Evolutionary conservation across 2,113 vertebrate genomes (phyloP).

Genomic region (Tachysurus vachellii): DNA sequence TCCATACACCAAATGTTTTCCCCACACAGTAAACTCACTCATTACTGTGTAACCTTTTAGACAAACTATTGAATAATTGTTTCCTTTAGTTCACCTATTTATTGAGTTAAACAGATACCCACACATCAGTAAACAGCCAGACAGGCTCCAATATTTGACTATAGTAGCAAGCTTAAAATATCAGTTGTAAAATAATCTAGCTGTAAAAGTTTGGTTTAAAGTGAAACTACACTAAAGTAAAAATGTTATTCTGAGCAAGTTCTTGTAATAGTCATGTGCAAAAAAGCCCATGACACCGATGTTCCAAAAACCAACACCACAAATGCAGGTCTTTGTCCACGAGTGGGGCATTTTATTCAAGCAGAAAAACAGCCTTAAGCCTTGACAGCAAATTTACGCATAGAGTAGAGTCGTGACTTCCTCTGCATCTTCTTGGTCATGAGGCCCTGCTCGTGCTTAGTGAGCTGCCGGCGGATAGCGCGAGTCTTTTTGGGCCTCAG

Average conservation of each 20-base stretch:
- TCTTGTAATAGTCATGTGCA: not conserved
- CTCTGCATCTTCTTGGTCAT: slow-evolving; percentile 95
- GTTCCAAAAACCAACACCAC: not conserved
- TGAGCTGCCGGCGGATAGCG: slow-evolving; percentile 89
- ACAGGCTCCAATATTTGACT: no score
- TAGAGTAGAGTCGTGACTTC: slow-evolving; percentile 87
- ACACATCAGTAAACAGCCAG: no score
- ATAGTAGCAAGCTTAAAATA: no score
- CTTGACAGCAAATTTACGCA: slow-evolving; percentile 94
- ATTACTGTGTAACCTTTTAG: no score
- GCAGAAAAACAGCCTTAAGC: slow-evolving; percentile 71
- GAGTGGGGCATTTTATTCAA: slow-evolving; percentile 71
- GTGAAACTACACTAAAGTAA: not conserved
- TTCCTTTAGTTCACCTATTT: no score
- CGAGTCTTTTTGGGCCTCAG: slow-evolving; percentile 97
- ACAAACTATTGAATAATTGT: no score
- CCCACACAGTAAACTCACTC: not conserved
- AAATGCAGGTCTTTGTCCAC: not conserved
- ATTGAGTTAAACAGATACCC: no score
- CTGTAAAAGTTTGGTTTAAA: not conserved
- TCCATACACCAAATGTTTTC: not conserved
- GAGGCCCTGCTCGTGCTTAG: slow-evolving; percentile 88
- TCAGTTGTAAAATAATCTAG: no score
- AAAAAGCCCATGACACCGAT: not conserved
- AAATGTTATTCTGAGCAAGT: not conserved